Conservation (phyloP, 2,888 invertebrate genomes). For the Drosophila antonietae region DNA sequence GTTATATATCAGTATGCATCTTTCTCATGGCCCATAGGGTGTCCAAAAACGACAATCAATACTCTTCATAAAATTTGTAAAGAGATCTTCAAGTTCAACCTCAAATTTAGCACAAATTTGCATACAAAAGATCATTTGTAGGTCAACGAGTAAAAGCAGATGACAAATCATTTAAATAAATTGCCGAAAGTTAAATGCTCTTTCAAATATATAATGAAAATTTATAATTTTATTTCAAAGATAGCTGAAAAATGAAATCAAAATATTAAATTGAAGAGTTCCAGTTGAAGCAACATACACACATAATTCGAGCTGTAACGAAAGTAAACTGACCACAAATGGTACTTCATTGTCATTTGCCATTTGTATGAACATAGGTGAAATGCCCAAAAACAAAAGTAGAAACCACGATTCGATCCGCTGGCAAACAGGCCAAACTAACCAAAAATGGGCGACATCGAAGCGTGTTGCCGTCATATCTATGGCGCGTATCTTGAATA, state of each 20-base stretch:
- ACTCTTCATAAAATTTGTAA: not conserved
- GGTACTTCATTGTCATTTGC: slow-evolving; percentile 58
- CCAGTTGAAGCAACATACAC: too few species aligned
- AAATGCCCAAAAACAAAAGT: slow-evolving; percentile 56
- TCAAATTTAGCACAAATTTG: slow-evolving; percentile 32
- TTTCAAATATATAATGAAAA: not conserved
- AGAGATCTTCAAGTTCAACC: slow-evolving; percentile 7
- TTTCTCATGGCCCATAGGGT: not conserved
- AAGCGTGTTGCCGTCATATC: slow-evolving; percentile 65
- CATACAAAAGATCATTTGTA: slow-evolving; percentile 58
- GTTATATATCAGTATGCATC: too few species aligned
- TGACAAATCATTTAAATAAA: not conserved
- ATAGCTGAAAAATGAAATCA: not conserved
- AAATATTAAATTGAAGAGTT: not conserved
- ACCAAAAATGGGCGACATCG: slow-evolving; percentile 61
- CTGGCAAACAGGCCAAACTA: slow-evolving; percentile 42
- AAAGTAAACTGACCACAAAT: slow-evolving; percentile 48
- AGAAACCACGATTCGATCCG: slow-evolving; percentile 47
- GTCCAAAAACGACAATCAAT: not conserved
- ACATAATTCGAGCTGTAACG: slow-evolving; percentile 9
- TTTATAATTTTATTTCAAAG: not conserved
- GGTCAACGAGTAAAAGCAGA: slow-evolving; percentile 23
- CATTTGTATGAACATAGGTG: slow-evolving; percentile 51
- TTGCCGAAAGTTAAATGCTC: slow-evolving; percentile 1
- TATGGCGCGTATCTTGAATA: slow-evolving; percentile 60